Evolutionary conservation across 2,888 invertebrate species (phyloP).

Genomic region (Rhagonycha lutea): DNA sequence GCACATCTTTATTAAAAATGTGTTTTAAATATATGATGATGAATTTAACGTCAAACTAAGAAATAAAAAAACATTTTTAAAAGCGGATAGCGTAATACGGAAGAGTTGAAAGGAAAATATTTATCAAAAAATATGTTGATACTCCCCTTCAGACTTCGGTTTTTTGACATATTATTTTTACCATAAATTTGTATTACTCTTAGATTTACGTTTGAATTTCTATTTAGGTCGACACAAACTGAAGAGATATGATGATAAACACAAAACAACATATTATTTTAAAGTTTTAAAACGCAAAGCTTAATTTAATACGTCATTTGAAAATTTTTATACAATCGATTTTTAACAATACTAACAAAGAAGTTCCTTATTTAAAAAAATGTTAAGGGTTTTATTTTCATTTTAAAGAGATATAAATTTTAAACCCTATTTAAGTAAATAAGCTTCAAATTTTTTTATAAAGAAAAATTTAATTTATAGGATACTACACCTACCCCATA

Average conservation of each 20-base stretch:
- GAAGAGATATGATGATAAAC: conserved; percentile 1
- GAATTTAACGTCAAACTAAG: neutral
- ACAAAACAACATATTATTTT: neutral
- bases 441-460: too few relatives aligned
- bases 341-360: neutral
- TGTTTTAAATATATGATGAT: neutral
- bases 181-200: neutral
- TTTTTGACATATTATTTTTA: conserved; percentile 2
- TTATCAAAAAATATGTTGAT: neutral
- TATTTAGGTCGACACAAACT: neutral
- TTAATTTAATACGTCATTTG: neutral
- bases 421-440: neutral
- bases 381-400: neutral
- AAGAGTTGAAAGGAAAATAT: neutral
- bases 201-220: neutral
- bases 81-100: neutral
- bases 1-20: neutral
- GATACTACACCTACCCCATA: too few relatives aligned
- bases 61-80: neutral
- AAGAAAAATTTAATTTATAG: neutral
- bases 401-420: neutral
- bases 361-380: neutral
- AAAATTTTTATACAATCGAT: neutral
- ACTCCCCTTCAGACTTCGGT: neutral
- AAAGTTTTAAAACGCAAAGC: neutral